Base-by-base conservation (phyloP, 2,113 vertebrate genomes). In the Erpornis zantholeuca region DNA sequence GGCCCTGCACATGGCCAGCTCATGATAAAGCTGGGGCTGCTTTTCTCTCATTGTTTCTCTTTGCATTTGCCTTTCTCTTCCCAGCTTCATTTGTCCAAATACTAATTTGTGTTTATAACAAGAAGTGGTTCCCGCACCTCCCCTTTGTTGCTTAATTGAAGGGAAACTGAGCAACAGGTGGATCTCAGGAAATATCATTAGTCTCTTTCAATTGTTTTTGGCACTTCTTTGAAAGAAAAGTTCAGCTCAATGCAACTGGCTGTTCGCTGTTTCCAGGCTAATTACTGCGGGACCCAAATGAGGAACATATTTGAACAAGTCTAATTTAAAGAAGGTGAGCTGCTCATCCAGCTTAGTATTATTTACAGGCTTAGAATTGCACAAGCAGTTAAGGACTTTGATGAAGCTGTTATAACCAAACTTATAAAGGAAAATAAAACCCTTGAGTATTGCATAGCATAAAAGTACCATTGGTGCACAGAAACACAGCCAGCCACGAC, bases 161-260 rank as follows among this genome's bases (percentile, higher is more conserved):
- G 93, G 92, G 96, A 95, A 96, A 92, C 88, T 86, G 79, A 93
- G 90, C 79, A 96, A 96, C 93, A 96, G 93, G 96, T 96, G 96
- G 85, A 94, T 96, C 92, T 94, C 93, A 94, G 93, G 90, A 96
- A 96, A 96, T 86, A 91, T 88, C 82, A 90, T 95, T 95, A 93
- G 72, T 63, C 80, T 92, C 82, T 64, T 94, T 93, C 35, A 6
- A 90, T 96, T 94, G 85, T 88, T 96, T 96, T 93, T 96, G 90
- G 80, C 82, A 88, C 64, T 92, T 90, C 79, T 94, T 86, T 96
- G 94, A 94, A 95, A 88, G 90, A 92, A 70, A 91, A 83, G 63
- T 92, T 93, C 88, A 90, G 72, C 40, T 92, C 82, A 90, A 92
- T 90, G 68, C 59, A 68, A 91, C 35, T 77, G 85, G 35, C 64